These are phyloP conservation scores for Cecidostiba fungosa DNA, from an alignment of 2,888 invertebrate species.

Conservation along the genomic window DNA sequence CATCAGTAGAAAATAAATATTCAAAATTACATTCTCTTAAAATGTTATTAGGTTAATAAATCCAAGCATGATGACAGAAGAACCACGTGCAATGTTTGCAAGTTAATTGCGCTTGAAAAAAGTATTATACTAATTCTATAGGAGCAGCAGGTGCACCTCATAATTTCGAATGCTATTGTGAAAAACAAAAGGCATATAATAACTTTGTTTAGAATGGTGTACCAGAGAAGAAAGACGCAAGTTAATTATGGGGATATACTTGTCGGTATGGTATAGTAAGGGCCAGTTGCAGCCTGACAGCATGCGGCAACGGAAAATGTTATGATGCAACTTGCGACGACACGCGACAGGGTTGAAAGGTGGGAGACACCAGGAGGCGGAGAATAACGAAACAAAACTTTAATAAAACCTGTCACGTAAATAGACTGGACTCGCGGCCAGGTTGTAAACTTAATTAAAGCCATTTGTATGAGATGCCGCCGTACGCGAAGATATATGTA, in stretches of 20 bases:
- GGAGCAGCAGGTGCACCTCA: neutral
- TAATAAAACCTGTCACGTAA: constrained; percentile 61
- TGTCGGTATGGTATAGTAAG: neutral
- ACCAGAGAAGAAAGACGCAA: neutral
- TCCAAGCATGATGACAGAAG: neutral
- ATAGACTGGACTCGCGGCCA: constrained; percentile 45
- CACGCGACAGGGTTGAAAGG: neutral
- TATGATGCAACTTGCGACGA: neutral
- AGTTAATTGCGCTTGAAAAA: neutral
- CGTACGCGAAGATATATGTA: neutral
- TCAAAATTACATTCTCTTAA: neutral
- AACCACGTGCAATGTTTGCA: neutral
- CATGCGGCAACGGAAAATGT: neutral
- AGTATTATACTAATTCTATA: neutral
- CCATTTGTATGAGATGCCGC: constrained; percentile 47
- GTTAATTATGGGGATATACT: constrained; percentile 6
- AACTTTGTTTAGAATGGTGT: neutral
- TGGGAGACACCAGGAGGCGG: neutral
- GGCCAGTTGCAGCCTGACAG: neutral
- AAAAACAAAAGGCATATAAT: neutral
- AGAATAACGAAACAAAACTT: constrained; percentile 43
- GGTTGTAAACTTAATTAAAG: constrained; percentile 60
- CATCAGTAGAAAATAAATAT: neutral
- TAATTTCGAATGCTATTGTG: constrained; percentile 8
- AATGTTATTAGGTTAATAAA: neutral